Base-by-base conservation (phyloP, 2,113 vertebrate genomes). In the Rutilus rutilus region DNA sequence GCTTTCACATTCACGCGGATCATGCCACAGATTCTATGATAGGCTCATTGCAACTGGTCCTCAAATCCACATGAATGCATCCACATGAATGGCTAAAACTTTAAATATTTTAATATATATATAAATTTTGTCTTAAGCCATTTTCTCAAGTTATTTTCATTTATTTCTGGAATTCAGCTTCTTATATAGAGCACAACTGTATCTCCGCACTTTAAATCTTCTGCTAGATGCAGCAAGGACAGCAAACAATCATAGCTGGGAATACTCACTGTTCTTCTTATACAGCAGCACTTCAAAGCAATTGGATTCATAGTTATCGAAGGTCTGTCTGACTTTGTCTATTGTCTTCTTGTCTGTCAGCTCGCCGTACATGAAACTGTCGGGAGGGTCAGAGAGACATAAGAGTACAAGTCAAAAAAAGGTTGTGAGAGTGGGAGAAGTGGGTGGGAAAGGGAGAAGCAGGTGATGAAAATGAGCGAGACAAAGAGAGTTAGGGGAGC, bases 361-460 rank as follows among this genome's bases (percentile, higher is more conserved):
- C 91, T 99, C 98, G 78, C 98, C 98, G 47, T 98, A 99, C 98
- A 99, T 99, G 92, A 99, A 99, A 94, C 98, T 99, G 94, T 25
- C 87, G n/a, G 84, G 86, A 27, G 25, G 25, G 57, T 50, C 81
- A 54, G 76, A 82, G 39, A 78, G 36, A 69, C 64, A 52, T 52
- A 75, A 76, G 81, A 67, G 15, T 30, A 73, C 59, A 60, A 80
- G 21, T 27, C 0, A 79, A 77, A 65, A 54, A 67, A 62, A 74
- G 42, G 62, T 36, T 17, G 30, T 25, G 50, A 50, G 47, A 25
- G 15, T 30, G 52, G 39, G 78, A 77, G n/a, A 47, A 64, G 74
- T 45, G 54, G 27, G 45, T 47, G 27, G 33, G 50, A 60, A 75
- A 47, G 11, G 14, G 27, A 33, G 73, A 77, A 39, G 47, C 74